Conservation (phyloP, 2,797 vertebrate species). For the Sarcophilus harrisii region DNA sequence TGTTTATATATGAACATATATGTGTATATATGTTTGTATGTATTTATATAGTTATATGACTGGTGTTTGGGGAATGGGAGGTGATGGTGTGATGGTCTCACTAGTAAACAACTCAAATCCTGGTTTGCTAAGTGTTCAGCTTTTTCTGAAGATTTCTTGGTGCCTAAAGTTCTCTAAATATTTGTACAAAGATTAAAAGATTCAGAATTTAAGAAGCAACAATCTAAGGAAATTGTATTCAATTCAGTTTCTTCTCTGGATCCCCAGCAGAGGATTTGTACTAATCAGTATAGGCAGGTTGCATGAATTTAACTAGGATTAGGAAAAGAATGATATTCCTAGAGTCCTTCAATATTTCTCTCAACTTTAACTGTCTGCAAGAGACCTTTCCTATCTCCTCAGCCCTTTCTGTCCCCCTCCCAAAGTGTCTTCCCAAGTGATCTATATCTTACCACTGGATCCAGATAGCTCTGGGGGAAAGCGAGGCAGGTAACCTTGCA, state of each 20-base stretch:
- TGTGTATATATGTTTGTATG: too few species aligned
- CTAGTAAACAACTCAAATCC: slow-evolving; percentile 14
- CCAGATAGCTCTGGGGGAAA: too few species aligned
- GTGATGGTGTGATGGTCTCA: not conserved
- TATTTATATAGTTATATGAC: not conserved
- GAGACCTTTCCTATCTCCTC: not conserved
- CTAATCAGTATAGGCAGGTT: not conserved
- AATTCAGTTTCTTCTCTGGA: slow-evolving; percentile 1
- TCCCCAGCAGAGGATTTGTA: not conserved
- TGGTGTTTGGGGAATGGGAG: not conserved
- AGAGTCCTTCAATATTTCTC: not conserved
- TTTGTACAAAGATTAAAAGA: slow-evolving; percentile 14
- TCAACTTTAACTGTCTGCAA: not conserved
- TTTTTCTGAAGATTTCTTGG: slow-evolving; percentile 16
- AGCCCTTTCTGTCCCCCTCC: not conserved
- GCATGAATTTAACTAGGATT: not conserved
- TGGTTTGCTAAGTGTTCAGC: not conserved
- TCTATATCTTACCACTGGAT: too few species aligned
- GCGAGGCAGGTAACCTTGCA: too few species aligned
- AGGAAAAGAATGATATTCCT: not conserved
- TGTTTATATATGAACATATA: not conserved
- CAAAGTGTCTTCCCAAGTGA: not conserved
- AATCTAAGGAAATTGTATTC: slow-evolving; percentile 23
- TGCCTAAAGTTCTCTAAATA: slow-evolving; percentile 22
- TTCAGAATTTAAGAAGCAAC: not conserved